Evolutionary conservation across 37 sponge, comb jelly and placozoan species (phyloP).

Genomic region (Beroe forskalii): DNA sequence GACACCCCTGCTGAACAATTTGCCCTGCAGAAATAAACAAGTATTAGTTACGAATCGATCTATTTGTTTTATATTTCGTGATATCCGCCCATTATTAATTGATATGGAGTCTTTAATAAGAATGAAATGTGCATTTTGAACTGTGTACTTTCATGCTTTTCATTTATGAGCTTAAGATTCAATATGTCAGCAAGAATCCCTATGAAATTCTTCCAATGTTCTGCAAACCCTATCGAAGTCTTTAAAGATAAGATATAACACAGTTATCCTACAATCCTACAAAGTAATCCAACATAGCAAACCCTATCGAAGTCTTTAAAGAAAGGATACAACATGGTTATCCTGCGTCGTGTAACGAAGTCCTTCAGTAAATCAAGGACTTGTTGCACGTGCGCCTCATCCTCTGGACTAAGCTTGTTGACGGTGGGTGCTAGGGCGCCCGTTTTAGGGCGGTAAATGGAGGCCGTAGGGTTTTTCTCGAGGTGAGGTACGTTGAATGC

Average conservation of each 20-base stretch:
- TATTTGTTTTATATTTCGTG: no score
- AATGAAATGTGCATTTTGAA: no score
- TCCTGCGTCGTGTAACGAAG: slow-evolving; percentile 71
- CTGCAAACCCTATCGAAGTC: slow-evolving; percentile 80
- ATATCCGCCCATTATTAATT: no score
- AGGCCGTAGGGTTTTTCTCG: slow-evolving; percentile 80
- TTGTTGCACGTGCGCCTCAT: slow-evolving; percentile 70
- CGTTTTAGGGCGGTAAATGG: slow-evolving; percentile 73
- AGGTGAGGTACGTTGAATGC: slow-evolving; percentile 82
- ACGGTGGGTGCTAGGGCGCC: slow-evolving; percentile 78
- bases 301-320: slow-evolving; percentile 85
- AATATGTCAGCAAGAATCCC: no score
- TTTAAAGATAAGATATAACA: slow-evolving; percentile 81
- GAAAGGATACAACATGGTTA: slow-evolving; percentile 76
- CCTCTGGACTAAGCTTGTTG: slow-evolving; percentile 67
- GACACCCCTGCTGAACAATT: slow-evolving; percentile 83
- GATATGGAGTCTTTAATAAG: no score
- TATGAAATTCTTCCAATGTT: no score
- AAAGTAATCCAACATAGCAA: no score
- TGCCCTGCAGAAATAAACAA: slow-evolving; percentile 68
- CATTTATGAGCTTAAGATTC: no score
- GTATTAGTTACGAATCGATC: no score
- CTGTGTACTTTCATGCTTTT: no score
- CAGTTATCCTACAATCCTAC: slow-evolving; percentile 68
- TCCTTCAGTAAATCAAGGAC: slow-evolving; percentile 69